Conservation (phyloP, 2,888 invertebrate species). For the Eristalinus sepulchralis region DNA sequence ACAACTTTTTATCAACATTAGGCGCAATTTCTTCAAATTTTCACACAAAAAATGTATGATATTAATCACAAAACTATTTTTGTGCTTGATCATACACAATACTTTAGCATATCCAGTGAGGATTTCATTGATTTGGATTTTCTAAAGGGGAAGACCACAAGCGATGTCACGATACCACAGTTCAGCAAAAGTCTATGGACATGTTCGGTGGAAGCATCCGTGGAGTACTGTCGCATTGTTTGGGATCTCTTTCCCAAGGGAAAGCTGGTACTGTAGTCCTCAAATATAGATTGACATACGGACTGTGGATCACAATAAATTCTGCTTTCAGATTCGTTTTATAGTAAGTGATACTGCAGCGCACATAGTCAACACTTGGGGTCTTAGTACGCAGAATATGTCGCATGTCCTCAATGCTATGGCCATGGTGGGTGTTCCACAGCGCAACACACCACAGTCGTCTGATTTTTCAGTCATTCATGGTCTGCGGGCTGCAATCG, state of each 20-base stretch:
- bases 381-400: slow-evolving; percentile 90
- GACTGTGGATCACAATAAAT: background rate
- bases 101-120: slow-evolving; percentile 87
- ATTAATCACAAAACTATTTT: slow-evolving; percentile 97
- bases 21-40: slow-evolving; percentile 15
- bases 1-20: slow-evolving; percentile 1
- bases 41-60: slow-evolving; percentile 75
- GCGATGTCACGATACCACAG: slow-evolving; percentile 88
- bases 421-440: slow-evolving; percentile 90
- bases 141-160: slow-evolving; percentile 82
- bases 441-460: slow-evolving; percentile 82
- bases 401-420: slow-evolving; percentile 93
- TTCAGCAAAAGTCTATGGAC: slow-evolving; percentile 98
- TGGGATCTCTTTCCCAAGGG: slow-evolving; percentile 98
- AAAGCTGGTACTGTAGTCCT: slow-evolving; percentile 85
- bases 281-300: background rate
- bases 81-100: slow-evolving; percentile 96
- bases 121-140: slow-evolving; percentile 79
- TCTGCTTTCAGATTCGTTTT: slow-evolving; percentile 87
- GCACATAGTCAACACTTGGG: slow-evolving; percentile 93
- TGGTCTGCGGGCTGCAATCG: slow-evolving; percentile 92
- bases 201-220: slow-evolving; percentile 95
- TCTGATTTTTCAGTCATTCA: slow-evolving; percentile 88
- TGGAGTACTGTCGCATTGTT: slow-evolving; percentile 97
- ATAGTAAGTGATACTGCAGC: slow-evolving; percentile 93